These are phyloP conservation scores for Brenthis hecate DNA, from an alignment of 2,888 invertebrate genomes.

Conservation along the genomic window DNA sequence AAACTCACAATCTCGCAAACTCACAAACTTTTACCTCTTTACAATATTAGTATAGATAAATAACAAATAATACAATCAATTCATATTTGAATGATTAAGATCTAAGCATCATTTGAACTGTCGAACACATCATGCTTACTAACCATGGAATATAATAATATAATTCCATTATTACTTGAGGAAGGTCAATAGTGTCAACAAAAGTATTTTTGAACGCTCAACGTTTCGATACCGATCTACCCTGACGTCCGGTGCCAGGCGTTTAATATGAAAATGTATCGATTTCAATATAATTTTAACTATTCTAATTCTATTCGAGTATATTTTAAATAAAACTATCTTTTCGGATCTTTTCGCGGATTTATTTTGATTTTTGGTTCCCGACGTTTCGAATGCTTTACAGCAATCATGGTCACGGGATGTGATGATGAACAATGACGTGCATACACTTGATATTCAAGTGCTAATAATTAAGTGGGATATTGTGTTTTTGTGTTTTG, in stretches of 20 bases:
- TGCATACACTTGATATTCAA: neutral
- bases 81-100: conserved; percentile 11
- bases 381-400: too few species aligned
- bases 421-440: neutral
- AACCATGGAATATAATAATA: conserved; percentile 2
- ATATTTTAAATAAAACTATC: neutral
- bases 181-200: conserved; percentile 21
- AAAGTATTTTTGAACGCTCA: conserved; percentile 16
- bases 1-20: too few species aligned
- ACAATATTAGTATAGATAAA: neutral
- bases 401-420: too few species aligned
- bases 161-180: conserved; percentile 22
- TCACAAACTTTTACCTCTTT: too few species aligned
- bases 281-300: neutral
- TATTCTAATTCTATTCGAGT: neutral
- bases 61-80: neutral
- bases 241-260: conserved; percentile 28
- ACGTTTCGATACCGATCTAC: conserved; percentile 24
- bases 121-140: conserved; percentile 9
- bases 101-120: conserved; percentile 12
- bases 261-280: conserved; percentile 4
- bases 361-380: too few species aligned
- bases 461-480: too few species aligned
- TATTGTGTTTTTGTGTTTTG: too few species aligned
- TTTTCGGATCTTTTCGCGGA: too few species aligned